These are phyloP conservation scores for Thamnophis elegans DNA, from an alignment of 2,797 vertebrate species.

Conservation along the genomic window DNA sequence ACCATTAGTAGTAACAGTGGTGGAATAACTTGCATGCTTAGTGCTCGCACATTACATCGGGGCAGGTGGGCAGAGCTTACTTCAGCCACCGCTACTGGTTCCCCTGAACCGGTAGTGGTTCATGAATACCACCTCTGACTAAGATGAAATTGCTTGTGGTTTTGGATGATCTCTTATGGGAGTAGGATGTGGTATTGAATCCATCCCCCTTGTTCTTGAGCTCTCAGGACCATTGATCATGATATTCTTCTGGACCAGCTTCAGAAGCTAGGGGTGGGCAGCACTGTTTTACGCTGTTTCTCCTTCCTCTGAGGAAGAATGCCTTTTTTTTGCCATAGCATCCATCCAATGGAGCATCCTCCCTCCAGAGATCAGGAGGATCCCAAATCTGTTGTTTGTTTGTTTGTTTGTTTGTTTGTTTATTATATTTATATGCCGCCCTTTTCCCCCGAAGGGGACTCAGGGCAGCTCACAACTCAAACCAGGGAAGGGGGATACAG, in stretches of 20 bases:
- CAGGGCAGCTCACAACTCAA: too few relatives aligned
- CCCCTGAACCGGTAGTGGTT: too few relatives aligned
- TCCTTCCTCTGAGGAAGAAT: neutral
- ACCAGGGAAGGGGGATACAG: too few relatives aligned
- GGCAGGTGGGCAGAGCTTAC: too few relatives aligned
- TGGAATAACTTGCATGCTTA: neutral
- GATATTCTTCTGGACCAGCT: neutral
- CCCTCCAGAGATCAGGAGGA: neutral
- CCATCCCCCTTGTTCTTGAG: neutral
- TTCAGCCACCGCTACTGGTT: too few relatives aligned
- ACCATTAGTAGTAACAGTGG: neutral
- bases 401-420: too few relatives aligned
- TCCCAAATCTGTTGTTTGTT: neutral
- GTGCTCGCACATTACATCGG: too few relatives aligned
- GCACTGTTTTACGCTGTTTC: neutral
- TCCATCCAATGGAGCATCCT: neutral
- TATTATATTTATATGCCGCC: too few relatives aligned
- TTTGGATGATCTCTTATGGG: neutral
- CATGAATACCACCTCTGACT: neutral
- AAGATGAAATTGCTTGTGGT: neutral
- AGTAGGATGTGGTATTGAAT: neutral
- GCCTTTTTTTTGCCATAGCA: neutral
- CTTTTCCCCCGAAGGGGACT: too few relatives aligned
- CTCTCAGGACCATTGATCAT: neutral
- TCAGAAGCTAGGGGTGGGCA: neutral